These are phyloP conservation scores for Drosophila infuscata DNA, from an alignment of 2,888 invertebrate species.

Conservation along the genomic window DNA sequence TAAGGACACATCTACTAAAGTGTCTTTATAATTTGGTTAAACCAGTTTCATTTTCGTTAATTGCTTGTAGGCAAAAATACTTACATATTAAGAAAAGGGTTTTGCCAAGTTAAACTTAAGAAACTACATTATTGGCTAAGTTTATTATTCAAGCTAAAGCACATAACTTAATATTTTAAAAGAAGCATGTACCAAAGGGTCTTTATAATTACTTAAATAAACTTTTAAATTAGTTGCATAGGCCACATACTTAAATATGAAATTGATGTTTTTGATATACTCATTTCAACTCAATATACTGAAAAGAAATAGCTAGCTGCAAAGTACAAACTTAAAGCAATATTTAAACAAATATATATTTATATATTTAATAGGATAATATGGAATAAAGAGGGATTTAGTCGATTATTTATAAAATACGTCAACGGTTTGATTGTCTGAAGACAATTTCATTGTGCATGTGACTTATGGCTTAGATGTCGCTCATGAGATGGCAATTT, in stretches of 20 bases:
- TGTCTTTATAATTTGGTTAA: not conserved
- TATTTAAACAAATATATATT: not conserved
- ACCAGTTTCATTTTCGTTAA: not conserved
- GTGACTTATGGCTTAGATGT: constrained; percentile 39
- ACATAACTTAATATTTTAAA: not conserved
- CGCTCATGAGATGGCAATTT: constrained; percentile 37
- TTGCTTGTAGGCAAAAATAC: not conserved
- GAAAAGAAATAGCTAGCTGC: not conserved
- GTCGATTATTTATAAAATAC: constrained; percentile 12
- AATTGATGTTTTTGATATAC: not conserved
- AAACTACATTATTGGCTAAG: not conserved
- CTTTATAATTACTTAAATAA: not conserved
- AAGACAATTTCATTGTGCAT: constrained; percentile 16
- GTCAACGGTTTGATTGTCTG: constrained; percentile 7
- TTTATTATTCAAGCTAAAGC: not conserved
- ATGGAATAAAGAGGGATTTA: not conserved
- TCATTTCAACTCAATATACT: not conserved
- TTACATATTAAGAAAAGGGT: not conserved
- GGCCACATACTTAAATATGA: not conserved
- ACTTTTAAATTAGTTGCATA: not conserved
- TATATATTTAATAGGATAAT: not conserved
- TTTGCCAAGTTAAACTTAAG: not conserved
- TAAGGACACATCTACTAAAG: not conserved
- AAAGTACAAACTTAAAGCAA: not conserved
- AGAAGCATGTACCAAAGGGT: not conserved